Evolutionary conservation across 2,888 invertebrate species (phyloP), one percentile per base, ranked within the genome.

Genomic region (Drosophila picticornis): DNA sequence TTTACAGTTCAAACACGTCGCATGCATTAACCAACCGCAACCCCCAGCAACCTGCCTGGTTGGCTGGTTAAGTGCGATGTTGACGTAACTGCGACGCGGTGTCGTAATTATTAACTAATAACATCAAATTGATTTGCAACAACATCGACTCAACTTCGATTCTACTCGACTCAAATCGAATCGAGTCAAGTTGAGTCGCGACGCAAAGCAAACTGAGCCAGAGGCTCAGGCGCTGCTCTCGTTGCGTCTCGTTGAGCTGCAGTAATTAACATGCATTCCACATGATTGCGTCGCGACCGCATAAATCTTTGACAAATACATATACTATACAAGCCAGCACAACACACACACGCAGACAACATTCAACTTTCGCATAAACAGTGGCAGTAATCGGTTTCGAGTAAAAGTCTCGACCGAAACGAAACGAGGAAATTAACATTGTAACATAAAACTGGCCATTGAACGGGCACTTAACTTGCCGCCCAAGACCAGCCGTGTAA

Each of bases 51-150:
- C 25, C 13, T 25, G 16, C 46, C 46, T n/a, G n/a, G 22, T 46
- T 46, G 71, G 70, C 88, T 84, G 90, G 88, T 88, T 84, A 89
- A 84, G 80, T 82, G 88, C 80, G 83, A 62, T 73, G 83, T 64
- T 70, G 82, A 59, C 68, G 87, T 64, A 70, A 69, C 81, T 72
- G 86, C 38, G 68, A 74, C 66, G 70, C 75, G 83, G 90, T 85
- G 74, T 84, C 75, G 87, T 86, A 86, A 86, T 88, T 88, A 88
- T 88, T 88, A 88, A 88, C 87, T 88, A 88, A 88, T 88, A 88
- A 88, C 90, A 90, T 90, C 81, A 88, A 90, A 88, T 88, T 88
- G 87, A 88, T 88, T 88, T 90, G 85, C 87, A 84, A 87, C 90
- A 89, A 82, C 87, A 86, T 75, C 46, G 16, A 64, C 16, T 22